A percentile compares a stretch with the other conserved stretches of the same genome.
Evolutionary conservation across 37 sponge, comb jelly and placozoan genomes (phyloP).

Genomic region (Geodia barretti): DNA sequence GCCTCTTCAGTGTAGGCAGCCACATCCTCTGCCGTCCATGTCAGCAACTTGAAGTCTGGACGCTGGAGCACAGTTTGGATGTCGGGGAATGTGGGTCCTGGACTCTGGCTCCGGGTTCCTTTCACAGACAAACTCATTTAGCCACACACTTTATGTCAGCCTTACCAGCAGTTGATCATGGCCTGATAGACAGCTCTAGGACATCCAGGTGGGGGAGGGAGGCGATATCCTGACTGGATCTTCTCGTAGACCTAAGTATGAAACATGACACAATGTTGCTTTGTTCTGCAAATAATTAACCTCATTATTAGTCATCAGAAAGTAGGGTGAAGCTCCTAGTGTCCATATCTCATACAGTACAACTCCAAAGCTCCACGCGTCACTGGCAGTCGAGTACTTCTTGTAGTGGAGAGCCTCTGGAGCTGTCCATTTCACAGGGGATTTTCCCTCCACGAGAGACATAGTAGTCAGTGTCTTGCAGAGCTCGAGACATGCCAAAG

Average conservation of each 20-base stretch:
- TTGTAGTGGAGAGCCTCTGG: not conserved
- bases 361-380: not conserved
- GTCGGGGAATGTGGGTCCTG: conserved; percentile 22
- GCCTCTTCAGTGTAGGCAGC: no score
- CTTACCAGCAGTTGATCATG: conserved; percentile 55
- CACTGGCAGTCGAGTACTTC: not conserved
- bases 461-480: conserved; percentile 1
- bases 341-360: not conserved
- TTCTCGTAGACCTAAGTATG: conserved; percentile 14
- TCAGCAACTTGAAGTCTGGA: conserved; percentile 20
- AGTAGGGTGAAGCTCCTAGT: not conserved
- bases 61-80: conserved; percentile 7
- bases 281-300: not conserved
- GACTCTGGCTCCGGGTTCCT: conserved; percentile 17
- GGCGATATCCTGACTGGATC: conserved; percentile 35
- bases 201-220: conserved; percentile 34
- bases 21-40: conserved; percentile 23
- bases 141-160: no score
- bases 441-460: not conserved
- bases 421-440: conserved; percentile 7
- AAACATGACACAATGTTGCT: not conserved
- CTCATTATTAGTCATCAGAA: not conserved
- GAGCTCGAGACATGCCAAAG: conserved; percentile 1
- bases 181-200: conserved; percentile 34
- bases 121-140: not conserved